Base-by-base conservation (phyloP, 2,113 vertebrate species). In the Eubucco bourcierii region DNA sequence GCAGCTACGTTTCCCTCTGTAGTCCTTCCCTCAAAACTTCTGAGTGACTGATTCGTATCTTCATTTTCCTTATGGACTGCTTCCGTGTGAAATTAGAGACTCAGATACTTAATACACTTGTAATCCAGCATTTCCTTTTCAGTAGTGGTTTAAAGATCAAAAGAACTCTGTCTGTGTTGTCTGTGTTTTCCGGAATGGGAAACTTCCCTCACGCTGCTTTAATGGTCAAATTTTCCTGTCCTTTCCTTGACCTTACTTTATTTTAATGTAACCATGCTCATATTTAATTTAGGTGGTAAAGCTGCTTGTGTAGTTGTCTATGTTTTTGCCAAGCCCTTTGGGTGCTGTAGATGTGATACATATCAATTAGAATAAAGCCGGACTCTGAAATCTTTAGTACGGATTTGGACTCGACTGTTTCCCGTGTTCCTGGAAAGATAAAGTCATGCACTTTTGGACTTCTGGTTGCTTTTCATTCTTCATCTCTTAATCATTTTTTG, bases 61-160 rank as follows among this genome's bases (percentile, higher is more conserved):
- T 92, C n/a, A 41, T 53, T 96, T 93, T 92, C 56, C 52, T 53
- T 74, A 58, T 11, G 47, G 60, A 64, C 29, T 37, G 10, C 7
- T 85, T 94, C 81, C 12, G 31, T 58, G 53, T 89, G 90, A 85
- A 92, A 92, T 87, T 39, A 89, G 91, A 94, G 44, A 74, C 37
- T 84, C 67, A 29, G 84, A 82, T 23, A 84, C 72, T 87, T 85
- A 90, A 85, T 92, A 93, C 68, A 56, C 19, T 95, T 85, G 68
- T 93, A 89, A 83, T 85, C 67, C 89, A 82, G 41, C 84, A 85
- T 94, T 96, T 95, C 76, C 76, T 87, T 89, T 94, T 55, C 56
- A 95, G 68, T 37, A 74, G 73, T 39, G 37, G 52, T 75, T 95
- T 90, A 70, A 87, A 91, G 77, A 91, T 95, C 89, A 93, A 70